Evolutionary conservation across 2,888 invertebrate genomes (phyloP).

Genomic region (Hydroisotoma schaefferi): DNA sequence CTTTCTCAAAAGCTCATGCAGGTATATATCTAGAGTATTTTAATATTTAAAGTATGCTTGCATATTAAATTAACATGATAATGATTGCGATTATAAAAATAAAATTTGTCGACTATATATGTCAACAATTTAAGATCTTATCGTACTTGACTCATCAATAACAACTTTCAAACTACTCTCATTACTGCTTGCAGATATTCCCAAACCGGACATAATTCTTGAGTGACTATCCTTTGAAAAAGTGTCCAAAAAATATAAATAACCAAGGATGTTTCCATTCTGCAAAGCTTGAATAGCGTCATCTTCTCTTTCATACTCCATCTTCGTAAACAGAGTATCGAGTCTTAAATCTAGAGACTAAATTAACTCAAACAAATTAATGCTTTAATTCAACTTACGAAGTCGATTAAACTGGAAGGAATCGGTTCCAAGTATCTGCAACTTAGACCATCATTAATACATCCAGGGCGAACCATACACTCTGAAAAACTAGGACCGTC

Average conservation of each 20-base stretch:
- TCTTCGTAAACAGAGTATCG: not conserved
- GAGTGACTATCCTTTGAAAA: not conserved
- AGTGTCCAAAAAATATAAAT: not conserved
- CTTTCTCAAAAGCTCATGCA: constrained; percentile 12
- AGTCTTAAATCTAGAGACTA: not conserved
- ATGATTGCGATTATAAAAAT: too few species aligned
- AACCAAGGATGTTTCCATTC: not conserved
- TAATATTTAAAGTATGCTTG: too few species aligned
- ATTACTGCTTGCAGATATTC: constrained; percentile 8
- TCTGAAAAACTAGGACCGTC: constrained; percentile 10
- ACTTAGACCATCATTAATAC: constrained; percentile 23
- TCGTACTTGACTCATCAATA: constrained; percentile 23
- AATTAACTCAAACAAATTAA: not conserved
- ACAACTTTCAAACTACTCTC: constrained; percentile 21
- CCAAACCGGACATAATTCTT: not conserved
- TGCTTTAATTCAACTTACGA: constrained; percentile 9
- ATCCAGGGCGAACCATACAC: constrained; percentile 22
- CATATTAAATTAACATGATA: too few species aligned
- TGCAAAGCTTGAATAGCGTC: not conserved
- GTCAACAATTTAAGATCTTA: not conserved
- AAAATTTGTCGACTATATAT: not conserved
- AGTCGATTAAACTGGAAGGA: constrained; percentile 11
- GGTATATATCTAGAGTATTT: constrained; percentile 21
- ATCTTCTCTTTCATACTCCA: constrained; percentile 6
- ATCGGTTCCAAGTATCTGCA: constrained; percentile 28